Percentiles rank a stretch among this genome's conserved stretches.
phyloP scores from a whole-genome alignment of 1,140 invertebrate genomes.

The Neoseiulus cucumeris region DNA sequence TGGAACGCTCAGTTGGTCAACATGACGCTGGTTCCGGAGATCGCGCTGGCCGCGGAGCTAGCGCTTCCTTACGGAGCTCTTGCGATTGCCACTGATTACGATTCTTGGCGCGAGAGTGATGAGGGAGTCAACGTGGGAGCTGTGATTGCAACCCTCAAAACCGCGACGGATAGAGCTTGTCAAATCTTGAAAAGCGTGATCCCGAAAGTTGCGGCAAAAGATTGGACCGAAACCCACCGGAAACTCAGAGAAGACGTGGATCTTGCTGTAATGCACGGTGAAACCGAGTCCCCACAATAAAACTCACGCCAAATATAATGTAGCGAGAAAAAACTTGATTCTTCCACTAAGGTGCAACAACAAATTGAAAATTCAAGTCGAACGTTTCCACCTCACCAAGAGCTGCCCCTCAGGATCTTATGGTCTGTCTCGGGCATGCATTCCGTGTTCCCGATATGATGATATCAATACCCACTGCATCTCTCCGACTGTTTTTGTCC shows the following conservation, averaged over 20 bases:
- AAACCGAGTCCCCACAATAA: background rate
- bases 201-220: conserved; percentile 38
- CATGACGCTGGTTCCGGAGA: conserved; percentile 94
- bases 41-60: conserved; percentile 25
- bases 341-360: too few species aligned
- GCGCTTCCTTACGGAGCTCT: conserved; percentile 75
- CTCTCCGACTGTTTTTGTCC: too few species aligned
- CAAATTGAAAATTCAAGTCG: too few species aligned
- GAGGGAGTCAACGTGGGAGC: conserved; percentile 22
- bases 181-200: conserved; percentile 41
- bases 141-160: conserved; percentile 19
- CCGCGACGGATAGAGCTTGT: conserved; percentile 41
- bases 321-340: too few species aligned
- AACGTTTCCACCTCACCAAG: too few species aligned
- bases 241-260: conserved; percentile 21
- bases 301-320: too few species aligned
- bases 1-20: conserved; percentile 83
- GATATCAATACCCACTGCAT: too few species aligned
- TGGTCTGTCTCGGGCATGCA: too few species aligned
- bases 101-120: conserved; percentile 66
- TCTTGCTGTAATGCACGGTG: background rate
- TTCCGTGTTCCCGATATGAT: too few species aligned
- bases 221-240: conserved; percentile 35
- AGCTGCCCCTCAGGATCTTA: too few species aligned
- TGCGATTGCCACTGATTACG: conserved; percentile 93